Evolutionary conservation across 2,113 vertebrate species (phyloP).

Genomic region (Pseudonaja textilis): DNA sequence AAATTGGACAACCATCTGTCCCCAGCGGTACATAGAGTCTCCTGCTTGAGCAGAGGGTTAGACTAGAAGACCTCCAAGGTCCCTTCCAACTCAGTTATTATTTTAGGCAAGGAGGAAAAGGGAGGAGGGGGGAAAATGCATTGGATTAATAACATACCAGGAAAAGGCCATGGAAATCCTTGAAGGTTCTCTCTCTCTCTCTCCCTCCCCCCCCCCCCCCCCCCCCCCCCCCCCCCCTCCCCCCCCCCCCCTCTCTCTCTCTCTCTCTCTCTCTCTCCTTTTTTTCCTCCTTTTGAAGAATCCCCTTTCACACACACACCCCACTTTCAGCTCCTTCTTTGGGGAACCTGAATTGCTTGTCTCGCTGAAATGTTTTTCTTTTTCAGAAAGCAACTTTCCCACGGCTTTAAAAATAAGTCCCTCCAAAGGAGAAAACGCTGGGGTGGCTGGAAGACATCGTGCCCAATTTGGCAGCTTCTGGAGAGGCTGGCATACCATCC

Average conservation of each 20-base stretch:
- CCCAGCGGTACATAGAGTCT: no score
- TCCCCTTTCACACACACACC: no score
- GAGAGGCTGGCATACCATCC: background rate
- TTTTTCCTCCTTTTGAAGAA: background rate
- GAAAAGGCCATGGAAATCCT: constrained; percentile 42
- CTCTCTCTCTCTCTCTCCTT: no score
- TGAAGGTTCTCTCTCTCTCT: background rate
- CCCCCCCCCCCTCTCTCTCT: no score
- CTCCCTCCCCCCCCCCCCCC: no score
- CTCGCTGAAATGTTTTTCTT: background rate
- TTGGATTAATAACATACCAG: background rate
- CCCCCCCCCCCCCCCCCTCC: no score
- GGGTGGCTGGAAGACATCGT: background rate
- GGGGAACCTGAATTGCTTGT: background rate
- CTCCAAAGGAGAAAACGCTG: background rate
- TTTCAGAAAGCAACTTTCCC: background rate
- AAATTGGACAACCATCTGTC: no score
- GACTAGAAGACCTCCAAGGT: no score
- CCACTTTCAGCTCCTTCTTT: rapidly evolving
- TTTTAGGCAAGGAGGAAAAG: background rate
- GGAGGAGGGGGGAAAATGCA: rapidly evolving
- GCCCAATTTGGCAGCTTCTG: background rate
- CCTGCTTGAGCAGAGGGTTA: no score
- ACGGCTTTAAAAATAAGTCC: background rate
- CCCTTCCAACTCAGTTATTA: no score